Percentiles rank a stretch among this genome's conserved stretches.
Evolutionary conservation across 2,113 vertebrate genomes (phyloP).

Genomic region (Eublepharis macularius): DNA sequence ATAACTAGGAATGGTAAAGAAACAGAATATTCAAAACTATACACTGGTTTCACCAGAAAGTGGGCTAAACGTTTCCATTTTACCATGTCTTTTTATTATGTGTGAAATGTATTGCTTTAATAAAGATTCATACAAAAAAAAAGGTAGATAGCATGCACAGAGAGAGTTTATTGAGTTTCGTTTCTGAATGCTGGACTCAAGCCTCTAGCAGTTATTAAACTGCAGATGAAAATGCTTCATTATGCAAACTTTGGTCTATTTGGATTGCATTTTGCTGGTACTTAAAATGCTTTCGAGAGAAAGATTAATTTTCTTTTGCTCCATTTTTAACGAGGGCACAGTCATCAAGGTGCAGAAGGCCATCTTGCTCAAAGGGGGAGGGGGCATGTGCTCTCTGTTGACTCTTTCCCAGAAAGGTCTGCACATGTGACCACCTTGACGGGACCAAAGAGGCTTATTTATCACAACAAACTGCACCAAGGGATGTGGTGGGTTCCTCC

Average conservation of each 20-base stretch:
- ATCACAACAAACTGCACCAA: too few species aligned
- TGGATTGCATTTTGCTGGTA: neutral
- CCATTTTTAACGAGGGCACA: constrained; percentile 27
- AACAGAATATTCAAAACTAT: constrained; percentile 7
- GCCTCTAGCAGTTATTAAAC: constrained; percentile 55
- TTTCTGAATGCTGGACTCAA: constrained; percentile 32
- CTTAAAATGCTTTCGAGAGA: constrained; percentile 23
- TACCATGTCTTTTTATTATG: neutral
- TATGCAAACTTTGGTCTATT: constrained; percentile 32
- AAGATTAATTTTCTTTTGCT: constrained; percentile 39
- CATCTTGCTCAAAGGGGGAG: neutral
- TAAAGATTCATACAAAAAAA: constrained; percentile 36
- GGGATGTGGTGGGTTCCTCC: too few species aligned
- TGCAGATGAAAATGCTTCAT: constrained; percentile 45
- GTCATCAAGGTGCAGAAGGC: constrained; percentile 26
- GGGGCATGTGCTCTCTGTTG: neutral
- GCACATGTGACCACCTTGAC: neutral
- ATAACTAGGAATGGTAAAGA: neutral
- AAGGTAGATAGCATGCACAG: neutral
- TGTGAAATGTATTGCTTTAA: constrained; percentile 20
- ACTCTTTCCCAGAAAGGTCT: neutral
- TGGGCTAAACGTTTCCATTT: constrained; percentile 24
- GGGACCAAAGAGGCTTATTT: neutral
- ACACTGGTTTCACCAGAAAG: neutral
- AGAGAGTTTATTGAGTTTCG: constrained; percentile 15